These are phyloP conservation scores for Cirrhinus molitorella DNA, from an alignment of 2,797 vertebrate species.

Conservation along the genomic window DNA sequence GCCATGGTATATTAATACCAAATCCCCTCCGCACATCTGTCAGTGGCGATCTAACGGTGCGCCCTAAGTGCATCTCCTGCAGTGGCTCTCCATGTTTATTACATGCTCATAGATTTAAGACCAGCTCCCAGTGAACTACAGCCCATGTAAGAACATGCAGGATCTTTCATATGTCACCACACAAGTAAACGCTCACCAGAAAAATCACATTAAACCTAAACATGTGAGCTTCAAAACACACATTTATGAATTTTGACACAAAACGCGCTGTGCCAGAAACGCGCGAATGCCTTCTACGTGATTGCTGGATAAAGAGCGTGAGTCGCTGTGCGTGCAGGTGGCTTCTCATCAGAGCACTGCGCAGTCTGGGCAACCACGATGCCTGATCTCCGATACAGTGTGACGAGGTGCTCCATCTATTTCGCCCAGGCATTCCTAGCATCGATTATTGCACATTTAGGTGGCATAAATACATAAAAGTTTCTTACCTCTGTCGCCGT, in stretches of 20 bases:
- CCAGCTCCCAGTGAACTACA: slow-evolving; percentile 15
- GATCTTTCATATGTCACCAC: neutral
- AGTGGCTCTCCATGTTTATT: slow-evolving; percentile 25
- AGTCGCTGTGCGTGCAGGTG: slow-evolving; percentile 37
- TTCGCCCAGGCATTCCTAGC: neutral
- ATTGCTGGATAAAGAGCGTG: neutral
- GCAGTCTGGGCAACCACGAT: slow-evolving; percentile 35
- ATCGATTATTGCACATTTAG: neutral
- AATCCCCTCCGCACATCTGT: slow-evolving; percentile 60
- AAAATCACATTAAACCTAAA: neutral
- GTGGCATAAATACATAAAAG: slow-evolving; percentile 1
- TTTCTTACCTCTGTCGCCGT: slow-evolving; percentile 46
- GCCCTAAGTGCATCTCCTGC: slow-evolving; percentile 35
- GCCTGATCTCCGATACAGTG: neutral
- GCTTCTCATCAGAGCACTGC: slow-evolving; percentile 42
- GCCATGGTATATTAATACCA: slow-evolving; percentile 45
- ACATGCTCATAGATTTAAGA: slow-evolving; percentile 18
- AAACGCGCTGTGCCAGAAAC: neutral
- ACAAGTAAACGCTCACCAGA: neutral
- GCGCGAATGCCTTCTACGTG: neutral
- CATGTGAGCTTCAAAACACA: neutral
- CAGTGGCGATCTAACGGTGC: slow-evolving; percentile 32
- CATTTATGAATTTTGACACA: neutral
- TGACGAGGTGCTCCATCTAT: slow-evolving; percentile 3
- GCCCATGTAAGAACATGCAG: neutral